phyloP scores from a whole-genome alignment of 2,888 invertebrate genomes.

The Melinopterus prodromus region DNA sequence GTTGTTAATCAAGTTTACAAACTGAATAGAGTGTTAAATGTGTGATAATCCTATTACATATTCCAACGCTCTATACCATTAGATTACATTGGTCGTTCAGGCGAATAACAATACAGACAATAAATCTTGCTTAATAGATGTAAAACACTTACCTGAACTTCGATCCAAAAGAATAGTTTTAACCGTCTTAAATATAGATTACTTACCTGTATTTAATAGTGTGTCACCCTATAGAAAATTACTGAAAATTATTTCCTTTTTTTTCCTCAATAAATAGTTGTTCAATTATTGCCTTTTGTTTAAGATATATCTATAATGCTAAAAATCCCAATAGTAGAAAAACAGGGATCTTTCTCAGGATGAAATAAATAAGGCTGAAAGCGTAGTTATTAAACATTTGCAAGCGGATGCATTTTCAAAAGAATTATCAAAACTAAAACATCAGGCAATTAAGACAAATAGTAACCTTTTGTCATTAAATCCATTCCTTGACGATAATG shows the following conservation, averaged over 20 bases:
- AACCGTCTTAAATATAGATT: background rate
- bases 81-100: too few species aligned
- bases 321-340: background rate
- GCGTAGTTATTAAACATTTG: background rate
- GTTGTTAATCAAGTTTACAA: too few species aligned
- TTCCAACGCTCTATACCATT: too few species aligned
- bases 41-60: too few species aligned
- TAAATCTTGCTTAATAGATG: background rate
- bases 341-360: background rate
- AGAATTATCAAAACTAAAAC: background rate
- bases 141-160: background rate
- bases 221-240: constrained; percentile 34
- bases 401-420: background rate
- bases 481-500: constrained; percentile 39
- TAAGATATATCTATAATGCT: constrained; percentile 32
- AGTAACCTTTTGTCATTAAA: constrained; percentile 34
- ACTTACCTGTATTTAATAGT: constrained; percentile 18
- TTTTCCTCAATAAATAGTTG: too few species aligned
- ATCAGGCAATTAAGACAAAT: background rate
- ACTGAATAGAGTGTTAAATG: too few species aligned
- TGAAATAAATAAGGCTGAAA: constrained; percentile 1
- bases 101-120: background rate
- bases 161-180: background rate
- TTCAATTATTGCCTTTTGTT: too few species aligned
- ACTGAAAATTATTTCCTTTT: constrained; percentile 32